Conservation (phyloP, 2,888 invertebrate species). For the Dryocosmus kuriphilus region DNA sequence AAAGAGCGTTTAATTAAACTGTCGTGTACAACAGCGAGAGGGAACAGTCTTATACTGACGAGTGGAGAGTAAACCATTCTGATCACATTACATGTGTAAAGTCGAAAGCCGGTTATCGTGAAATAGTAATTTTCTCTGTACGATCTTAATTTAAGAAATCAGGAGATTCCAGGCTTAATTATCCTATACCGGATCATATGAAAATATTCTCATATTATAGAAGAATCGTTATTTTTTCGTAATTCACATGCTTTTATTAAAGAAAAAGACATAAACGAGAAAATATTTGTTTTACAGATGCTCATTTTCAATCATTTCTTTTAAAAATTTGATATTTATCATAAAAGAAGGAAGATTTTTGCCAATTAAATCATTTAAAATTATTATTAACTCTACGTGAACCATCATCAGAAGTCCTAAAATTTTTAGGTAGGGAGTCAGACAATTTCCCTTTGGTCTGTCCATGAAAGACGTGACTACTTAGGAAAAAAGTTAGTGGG, state of each 20-base stretch:
- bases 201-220: too few relatives aligned
- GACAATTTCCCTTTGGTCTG: not conserved
- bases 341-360: too few relatives aligned
- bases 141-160: not conserved
- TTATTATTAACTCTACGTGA: too few relatives aligned
- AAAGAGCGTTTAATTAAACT: constrained; percentile 29
- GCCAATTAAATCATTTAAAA: too few relatives aligned
- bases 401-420: not conserved
- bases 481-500: not conserved
- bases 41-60: not conserved
- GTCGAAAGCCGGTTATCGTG: not conserved
- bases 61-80: not conserved
- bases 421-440: not conserved
- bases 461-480: not conserved
- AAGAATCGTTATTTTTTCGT: too few relatives aligned
- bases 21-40: not conserved
- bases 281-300: too few relatives aligned
- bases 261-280: too few relatives aligned
- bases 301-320: too few relatives aligned
- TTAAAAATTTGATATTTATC: too few relatives aligned
- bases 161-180: not conserved
- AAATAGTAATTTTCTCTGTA: not conserved
- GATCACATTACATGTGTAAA: not conserved
- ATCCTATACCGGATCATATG: too few relatives aligned
- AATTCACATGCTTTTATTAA: too few relatives aligned